Evolutionary conservation across 2,113 vertebrate genomes (phyloP).

Genomic region (Lagopus leucura): DNA sequence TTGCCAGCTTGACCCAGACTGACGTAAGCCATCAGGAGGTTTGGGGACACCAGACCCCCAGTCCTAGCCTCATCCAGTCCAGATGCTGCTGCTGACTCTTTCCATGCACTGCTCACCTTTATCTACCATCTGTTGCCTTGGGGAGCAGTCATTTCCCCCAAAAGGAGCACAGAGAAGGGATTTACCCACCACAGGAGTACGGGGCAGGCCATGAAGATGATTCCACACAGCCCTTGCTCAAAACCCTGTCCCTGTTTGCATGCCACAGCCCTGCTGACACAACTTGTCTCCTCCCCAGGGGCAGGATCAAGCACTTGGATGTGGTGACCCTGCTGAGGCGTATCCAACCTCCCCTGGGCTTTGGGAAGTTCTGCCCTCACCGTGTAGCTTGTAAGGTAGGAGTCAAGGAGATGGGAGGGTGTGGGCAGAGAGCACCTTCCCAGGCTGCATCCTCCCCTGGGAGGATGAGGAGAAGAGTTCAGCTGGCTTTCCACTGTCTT

Average conservation of each 20-base stretch:
- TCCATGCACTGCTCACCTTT: background rate
- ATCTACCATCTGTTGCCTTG: background rate
- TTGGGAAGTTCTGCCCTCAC: slow-evolving; percentile 98
- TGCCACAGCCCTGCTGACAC: background rate
- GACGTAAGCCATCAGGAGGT: background rate
- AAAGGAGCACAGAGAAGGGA: background rate
- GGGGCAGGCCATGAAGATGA: background rate
- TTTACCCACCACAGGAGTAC: fast-evolving
- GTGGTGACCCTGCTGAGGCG: slow-evolving; percentile 95
- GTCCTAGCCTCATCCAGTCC: background rate
- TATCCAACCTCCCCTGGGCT: slow-evolving; percentile 95
- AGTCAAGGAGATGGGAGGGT: background rate
- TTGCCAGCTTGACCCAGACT: background rate
- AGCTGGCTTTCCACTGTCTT: background rate
- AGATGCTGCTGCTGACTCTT: background rate
- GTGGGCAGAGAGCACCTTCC: background rate
- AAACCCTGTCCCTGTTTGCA: no score
- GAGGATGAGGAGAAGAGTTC: background rate
- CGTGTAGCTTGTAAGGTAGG: slow-evolving; percentile 94
- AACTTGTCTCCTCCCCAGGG: slow-evolving; percentile 75
- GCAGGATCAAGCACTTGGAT: slow-evolving; percentile 96
- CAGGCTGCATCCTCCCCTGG: background rate
- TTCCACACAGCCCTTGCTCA: background rate
- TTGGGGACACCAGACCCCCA: background rate
- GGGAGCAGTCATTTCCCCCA: background rate